phyloP scores from a whole-genome alignment of 2,113 vertebrate genomes.

The Phoxinus phoxinus region DNA sequence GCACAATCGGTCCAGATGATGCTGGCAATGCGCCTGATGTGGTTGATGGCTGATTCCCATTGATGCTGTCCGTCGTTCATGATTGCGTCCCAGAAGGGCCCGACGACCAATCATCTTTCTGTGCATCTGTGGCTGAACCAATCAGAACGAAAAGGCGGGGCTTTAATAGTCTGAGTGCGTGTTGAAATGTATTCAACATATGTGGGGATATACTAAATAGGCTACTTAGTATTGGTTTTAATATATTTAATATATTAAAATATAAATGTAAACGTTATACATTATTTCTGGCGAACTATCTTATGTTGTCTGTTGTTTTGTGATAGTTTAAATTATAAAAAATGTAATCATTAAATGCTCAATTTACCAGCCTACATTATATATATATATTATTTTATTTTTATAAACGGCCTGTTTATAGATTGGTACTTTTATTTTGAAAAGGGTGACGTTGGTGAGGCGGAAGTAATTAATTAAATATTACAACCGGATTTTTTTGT shows the following conservation, averaged over 20 bases:
- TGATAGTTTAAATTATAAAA: neutral
- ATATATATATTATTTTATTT: neutral
- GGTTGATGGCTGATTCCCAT: constrained; percentile 19
- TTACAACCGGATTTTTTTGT: neutral
- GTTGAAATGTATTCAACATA: neutral
- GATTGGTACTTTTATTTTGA: constrained; percentile 50
- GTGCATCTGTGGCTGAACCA: constrained; percentile 19
- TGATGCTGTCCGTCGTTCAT: constrained; percentile 21
- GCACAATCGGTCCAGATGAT: constrained; percentile 42
- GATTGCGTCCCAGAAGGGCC: neutral
- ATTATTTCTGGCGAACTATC: neutral
- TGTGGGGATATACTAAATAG: neutral
- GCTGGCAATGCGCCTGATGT: constrained; percentile 26
- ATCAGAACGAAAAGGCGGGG: constrained; percentile 7
- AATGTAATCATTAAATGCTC: neutral
- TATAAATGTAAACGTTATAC: neutral
- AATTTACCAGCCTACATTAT: neutral
- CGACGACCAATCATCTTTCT: constrained; percentile 47
- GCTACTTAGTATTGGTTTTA: neutral
- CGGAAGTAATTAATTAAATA: neutral
- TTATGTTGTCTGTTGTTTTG: neutral
- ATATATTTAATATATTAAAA: neutral
- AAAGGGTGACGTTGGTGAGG: neutral
- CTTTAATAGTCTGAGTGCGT: neutral
- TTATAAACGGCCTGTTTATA: neutral